Conservation (phyloP, 2,113 vertebrate species). For the Plestiodon gilberti region DNA sequence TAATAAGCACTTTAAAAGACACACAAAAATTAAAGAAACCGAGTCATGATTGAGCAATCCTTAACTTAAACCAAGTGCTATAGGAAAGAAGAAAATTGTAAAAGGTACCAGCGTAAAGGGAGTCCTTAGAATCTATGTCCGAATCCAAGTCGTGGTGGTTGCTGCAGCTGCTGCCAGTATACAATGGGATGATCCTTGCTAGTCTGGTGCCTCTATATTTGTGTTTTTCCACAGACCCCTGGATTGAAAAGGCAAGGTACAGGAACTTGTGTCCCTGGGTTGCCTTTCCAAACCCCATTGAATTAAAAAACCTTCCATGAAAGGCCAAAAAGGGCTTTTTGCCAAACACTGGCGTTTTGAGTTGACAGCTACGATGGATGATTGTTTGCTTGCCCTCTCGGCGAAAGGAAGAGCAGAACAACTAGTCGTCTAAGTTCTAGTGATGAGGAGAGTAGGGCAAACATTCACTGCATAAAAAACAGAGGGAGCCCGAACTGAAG, state of each 20-base stretch:
- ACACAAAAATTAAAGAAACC: neutral
- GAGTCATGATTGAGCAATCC: neutral
- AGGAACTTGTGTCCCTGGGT: conserved; percentile 29
- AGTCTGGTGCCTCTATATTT: neutral
- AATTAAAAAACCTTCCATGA: conserved; percentile 25
- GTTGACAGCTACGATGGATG: neutral
- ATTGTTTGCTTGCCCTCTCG: conserved; percentile 25
- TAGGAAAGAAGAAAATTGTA: neutral
- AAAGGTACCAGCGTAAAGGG: conserved; percentile 26
- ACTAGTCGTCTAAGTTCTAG: conserved; percentile 12
- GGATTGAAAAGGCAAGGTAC: conserved; percentile 36
- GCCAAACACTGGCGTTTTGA: conserved; percentile 51
- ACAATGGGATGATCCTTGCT: conserved; percentile 5
- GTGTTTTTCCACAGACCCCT: conserved; percentile 26
- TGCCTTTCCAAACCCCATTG: conserved; percentile 16
- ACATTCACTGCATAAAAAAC: neutral
- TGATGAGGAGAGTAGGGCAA: neutral
- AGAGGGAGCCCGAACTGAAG: neutral
- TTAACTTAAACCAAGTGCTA: conserved; percentile 28
- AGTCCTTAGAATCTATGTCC: conserved; percentile 1
- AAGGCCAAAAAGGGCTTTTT: conserved; percentile 36
- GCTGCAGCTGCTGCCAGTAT: conserved; percentile 17
- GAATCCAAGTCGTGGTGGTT: conserved; percentile 32
- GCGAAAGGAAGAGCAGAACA: conserved; percentile 33
- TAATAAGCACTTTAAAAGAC: conserved; percentile 15